phyloP scores from a whole-genome alignment of 2,113 vertebrate species.

The Nycticryphes semicollaris region DNA sequence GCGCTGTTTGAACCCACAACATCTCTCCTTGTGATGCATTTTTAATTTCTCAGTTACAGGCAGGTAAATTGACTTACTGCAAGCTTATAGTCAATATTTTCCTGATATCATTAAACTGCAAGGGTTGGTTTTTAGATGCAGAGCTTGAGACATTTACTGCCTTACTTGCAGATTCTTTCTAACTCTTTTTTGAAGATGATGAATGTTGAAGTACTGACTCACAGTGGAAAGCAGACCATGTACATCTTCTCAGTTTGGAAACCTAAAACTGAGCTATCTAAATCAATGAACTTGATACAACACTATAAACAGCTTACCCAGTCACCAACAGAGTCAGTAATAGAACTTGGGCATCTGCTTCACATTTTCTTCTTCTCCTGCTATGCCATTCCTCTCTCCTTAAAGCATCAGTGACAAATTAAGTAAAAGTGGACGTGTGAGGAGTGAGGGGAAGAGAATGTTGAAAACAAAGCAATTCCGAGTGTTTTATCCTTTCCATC shows the following conservation, averaged over 20 bases:
- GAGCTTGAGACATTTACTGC: neutral
- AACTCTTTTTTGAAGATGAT: neutral
- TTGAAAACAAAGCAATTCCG: constrained; percentile 63
- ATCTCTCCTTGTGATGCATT: neutral
- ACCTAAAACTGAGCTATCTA: constrained; percentile 7
- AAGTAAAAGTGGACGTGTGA: neutral
- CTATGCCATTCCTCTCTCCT: neutral
- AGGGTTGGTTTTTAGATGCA: neutral
- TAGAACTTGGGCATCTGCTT: constrained; percentile 21
- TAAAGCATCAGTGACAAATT: constrained; percentile 31
- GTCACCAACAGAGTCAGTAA: neutral
- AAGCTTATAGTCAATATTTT: neutral
- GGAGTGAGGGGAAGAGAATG: neutral
- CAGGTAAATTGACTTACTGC: neutral
- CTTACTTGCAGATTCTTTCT: neutral
- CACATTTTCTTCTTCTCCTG: constrained; percentile 15
- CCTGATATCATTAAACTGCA: neutral
- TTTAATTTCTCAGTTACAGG: constrained; percentile 11
- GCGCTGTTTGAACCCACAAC: neutral
- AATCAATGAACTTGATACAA: constrained; percentile 18
- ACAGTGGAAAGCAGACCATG: neutral
- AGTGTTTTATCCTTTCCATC: constrained; percentile 1
- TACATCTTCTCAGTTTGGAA: constrained; percentile 8
- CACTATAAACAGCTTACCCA: neutral
- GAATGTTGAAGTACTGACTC: constrained; percentile 10